phyloP scores from a whole-genome alignment of 2,888 invertebrate species.

The Agriotes lineatus region DNA sequence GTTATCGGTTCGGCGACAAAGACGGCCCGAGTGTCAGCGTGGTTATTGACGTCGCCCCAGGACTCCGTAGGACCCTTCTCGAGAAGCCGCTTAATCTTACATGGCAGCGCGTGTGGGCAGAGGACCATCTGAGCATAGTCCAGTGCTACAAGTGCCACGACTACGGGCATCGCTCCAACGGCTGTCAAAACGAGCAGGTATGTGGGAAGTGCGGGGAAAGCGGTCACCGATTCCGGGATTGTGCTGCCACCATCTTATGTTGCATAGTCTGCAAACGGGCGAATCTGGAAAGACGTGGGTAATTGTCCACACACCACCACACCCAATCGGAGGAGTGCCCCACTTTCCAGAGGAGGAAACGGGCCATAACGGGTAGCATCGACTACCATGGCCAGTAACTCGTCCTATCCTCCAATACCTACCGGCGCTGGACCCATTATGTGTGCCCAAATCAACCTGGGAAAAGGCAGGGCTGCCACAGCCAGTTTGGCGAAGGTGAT shows the following conservation, averaged over 20 bases:
- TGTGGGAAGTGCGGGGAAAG: slow-evolving; percentile 20
- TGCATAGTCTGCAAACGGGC: background rate
- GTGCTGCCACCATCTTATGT: background rate
- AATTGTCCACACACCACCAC: background rate
- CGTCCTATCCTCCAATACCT: too few relatives aligned
- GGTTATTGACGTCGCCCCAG: background rate
- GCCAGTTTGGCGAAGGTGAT: too few relatives aligned
- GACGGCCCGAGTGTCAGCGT: background rate
- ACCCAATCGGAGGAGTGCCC: too few relatives aligned
- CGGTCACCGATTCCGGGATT: background rate
- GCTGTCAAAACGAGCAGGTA: slow-evolving; percentile 19
- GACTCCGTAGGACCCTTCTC: background rate
- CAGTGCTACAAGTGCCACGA: slow-evolving; percentile 40
- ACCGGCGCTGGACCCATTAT: too few relatives aligned
- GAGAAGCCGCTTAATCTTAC: background rate
- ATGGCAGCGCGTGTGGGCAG: background rate
- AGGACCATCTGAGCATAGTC: slow-evolving; percentile 29
- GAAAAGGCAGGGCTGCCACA: too few relatives aligned
- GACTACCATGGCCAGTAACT: too few relatives aligned
- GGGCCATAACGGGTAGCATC: too few relatives aligned
- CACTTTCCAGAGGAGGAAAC: too few relatives aligned
- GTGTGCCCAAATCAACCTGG: too few relatives aligned
- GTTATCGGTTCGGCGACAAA: too few relatives aligned
- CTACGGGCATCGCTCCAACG: slow-evolving; percentile 30
- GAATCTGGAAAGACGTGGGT: background rate